Evolutionary conservation across 2,113 vertebrate species (phyloP), one percentile per base, ranked within the genome.

Genomic region (Equus quagga): DNA sequence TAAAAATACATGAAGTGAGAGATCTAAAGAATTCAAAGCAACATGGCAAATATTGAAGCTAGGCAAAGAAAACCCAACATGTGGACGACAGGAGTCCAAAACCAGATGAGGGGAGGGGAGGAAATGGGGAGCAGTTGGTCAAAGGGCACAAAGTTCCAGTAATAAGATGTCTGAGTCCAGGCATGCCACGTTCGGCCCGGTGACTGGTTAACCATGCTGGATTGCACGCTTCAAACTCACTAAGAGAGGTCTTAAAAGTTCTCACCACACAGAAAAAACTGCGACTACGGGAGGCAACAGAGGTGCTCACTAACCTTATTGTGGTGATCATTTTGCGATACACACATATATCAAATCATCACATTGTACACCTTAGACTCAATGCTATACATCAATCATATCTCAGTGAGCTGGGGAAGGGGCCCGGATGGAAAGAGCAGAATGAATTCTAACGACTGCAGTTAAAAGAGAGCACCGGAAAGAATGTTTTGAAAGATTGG

Each of bases 331-430:
- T 14, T 0, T n/a, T 24, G 11, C 41, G 1, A 0, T 0, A 10
- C 0, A 0, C 0, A 9, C 51, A 49, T 0, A 0, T 46, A 1
- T 64, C 36, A 5, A 5, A 46, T 0, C 62, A 0, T 12, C 76
- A 11, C 17, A 6, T 1, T 1, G 18, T 1, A 4, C 60, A 0
- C 75, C 49, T 18, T 23, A 23, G 11, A 10, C 28, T 12, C 9
- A 23, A 2, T 4, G 3, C 12, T 41, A 15, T 3, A 0, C 2
- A 49, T 56, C 33, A 28, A 1, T 18, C 12, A 33, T 3, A 2
- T 5, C 51, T 31, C 15, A 41, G 3, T 9, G 14, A 41, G 46
- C 31, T 4, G 44, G 11, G 60, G 58, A 14, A 33, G 33, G 19
- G 23, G 2, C 18, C 10, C 33, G 14, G 6, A 56, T 0, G 18